A percentile compares a stretch with the other conserved stretches of the same genome.
Evolutionary conservation across 2,797 vertebrate species (phyloP).

Genomic region (Hyperoplus immaculatus): DNA sequence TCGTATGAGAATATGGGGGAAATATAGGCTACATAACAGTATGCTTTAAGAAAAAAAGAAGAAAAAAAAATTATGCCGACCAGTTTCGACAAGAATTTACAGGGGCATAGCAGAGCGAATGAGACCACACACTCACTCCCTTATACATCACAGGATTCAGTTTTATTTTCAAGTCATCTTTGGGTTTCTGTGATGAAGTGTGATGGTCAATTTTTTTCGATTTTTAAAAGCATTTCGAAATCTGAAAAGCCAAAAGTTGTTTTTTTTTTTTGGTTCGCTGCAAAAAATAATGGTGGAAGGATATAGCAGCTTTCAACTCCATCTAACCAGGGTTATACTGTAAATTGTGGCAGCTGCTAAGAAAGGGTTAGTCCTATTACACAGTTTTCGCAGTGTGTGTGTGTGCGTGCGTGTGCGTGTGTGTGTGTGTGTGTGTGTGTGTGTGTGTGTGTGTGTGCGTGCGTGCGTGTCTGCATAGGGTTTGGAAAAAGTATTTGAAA

Average conservation of each 20-base stretch:
- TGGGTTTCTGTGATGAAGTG: conserved; percentile 68
- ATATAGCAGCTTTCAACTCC: conserved; percentile 41
- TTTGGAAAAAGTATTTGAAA: conserved; percentile 5
- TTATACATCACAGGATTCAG: conserved; percentile 67
- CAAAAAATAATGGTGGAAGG: not conserved
- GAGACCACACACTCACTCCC: conserved; percentile 69
- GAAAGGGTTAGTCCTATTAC: conserved; percentile 17
- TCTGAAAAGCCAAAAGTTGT: conserved; percentile 59
- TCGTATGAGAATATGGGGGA: conserved; percentile 86
- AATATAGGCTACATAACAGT: not conserved
- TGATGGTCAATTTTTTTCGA: conserved; percentile 69
- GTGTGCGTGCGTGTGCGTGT: too few species aligned
- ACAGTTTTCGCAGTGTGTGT: too few species aligned
- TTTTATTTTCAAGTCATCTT: conserved; percentile 66
- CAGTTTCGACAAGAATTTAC: conserved; percentile 41
- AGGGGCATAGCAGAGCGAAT: conserved; percentile 57
- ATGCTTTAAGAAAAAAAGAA: too few species aligned
- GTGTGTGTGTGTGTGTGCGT: too few species aligned
- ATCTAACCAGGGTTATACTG: conserved; percentile 39
- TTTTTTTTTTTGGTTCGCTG: conserved; percentile 34
- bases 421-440: conserved; percentile 31
- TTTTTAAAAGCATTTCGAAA: conserved; percentile 70
- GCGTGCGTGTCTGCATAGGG: conserved; percentile 34
- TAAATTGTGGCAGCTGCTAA: conserved; percentile 64
- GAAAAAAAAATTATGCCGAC: conserved; percentile 23